phyloP scores from a whole-genome alignment of 1,140 invertebrate genomes.

The Macrosteles quadrilineatus region DNA sequence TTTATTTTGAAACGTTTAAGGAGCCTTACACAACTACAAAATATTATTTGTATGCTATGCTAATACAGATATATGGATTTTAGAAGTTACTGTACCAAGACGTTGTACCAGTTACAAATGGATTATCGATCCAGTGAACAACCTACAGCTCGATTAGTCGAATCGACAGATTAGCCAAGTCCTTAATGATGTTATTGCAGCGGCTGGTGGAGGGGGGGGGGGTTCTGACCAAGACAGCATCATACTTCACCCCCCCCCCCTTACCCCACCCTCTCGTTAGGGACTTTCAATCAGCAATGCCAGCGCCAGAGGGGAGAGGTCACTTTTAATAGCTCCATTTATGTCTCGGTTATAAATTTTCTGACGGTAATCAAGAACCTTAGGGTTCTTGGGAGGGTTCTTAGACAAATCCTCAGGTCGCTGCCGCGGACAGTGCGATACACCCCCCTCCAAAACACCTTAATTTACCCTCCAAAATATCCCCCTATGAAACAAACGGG shows the following conservation, averaged over 20 bases:
- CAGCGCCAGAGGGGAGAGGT: constrained; percentile 21
- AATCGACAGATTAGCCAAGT: constrained; percentile 20
- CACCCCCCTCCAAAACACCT: too few relatives aligned
- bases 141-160: background rate
- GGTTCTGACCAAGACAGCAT: constrained; percentile 27
- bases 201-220: background rate
- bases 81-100: too few relatives aligned
- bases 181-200: constrained; percentile 24
- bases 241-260: constrained; percentile 29
- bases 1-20: too few relatives aligned
- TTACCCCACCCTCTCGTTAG: constrained; percentile 15
- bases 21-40: too few relatives aligned
- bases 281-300: constrained; percentile 33
- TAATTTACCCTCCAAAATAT: too few relatives aligned
- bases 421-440: constrained; percentile 32
- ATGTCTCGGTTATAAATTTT: constrained; percentile 35
- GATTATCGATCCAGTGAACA: too few relatives aligned
- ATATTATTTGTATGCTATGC: too few relatives aligned
- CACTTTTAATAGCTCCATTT: constrained; percentile 36
- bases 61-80: too few relatives aligned
- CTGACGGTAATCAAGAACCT: constrained; percentile 15
- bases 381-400: constrained; percentile 10
- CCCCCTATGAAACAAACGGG: constrained; percentile 22
- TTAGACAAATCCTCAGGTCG: constrained; percentile 33
- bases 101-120: too few relatives aligned